phyloP scores from a whole-genome alignment of 2,113 vertebrate genomes.

The Clarias magur region DNA sequence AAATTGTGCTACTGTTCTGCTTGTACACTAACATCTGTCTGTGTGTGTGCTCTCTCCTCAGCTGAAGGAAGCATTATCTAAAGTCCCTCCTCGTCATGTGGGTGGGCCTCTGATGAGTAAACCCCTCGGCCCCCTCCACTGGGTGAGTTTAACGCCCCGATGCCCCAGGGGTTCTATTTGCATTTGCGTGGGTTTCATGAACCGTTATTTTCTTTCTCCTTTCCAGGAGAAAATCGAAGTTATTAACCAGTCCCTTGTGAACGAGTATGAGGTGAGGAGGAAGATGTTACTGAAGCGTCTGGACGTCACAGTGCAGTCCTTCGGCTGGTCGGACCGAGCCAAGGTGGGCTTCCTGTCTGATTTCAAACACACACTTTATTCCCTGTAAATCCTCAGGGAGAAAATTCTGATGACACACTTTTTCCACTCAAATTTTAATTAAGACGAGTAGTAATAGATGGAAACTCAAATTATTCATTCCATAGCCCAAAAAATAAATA shows the following conservation, averaged over 20 bases:
- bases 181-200: background rate
- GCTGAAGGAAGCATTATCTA: slow-evolving; percentile 92
- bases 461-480: too few relatives aligned
- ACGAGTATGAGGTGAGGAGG: slow-evolving; percentile 94
- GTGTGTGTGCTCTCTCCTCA: slow-evolving; percentile 56
- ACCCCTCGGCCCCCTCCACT: slow-evolving; percentile 88
- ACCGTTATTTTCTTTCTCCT: background rate
- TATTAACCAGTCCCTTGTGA: slow-evolving; percentile 93
- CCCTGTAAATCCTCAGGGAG: too few relatives aligned
- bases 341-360: slow-evolving; percentile 77
- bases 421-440: too few relatives aligned
- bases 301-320: slow-evolving; percentile 97
- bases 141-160: slow-evolving; percentile 74
- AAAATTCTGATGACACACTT: too few relatives aligned
- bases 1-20: background rate
- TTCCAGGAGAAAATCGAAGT: slow-evolving; percentile 95
- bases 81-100: slow-evolving; percentile 85
- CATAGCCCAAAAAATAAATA: too few relatives aligned
- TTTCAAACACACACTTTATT: background rate
- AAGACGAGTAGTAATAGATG: too few relatives aligned
- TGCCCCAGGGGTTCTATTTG: background rate
- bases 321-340: slow-evolving; percentile 95
- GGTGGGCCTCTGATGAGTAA: slow-evolving; percentile 90
- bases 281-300: slow-evolving; percentile 96
- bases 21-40: background rate